Evolutionary conservation across 2,888 invertebrate species (phyloP), one percentile per base, ranked within the genome.

Genomic region (Rhorus exstirpatorius): DNA sequence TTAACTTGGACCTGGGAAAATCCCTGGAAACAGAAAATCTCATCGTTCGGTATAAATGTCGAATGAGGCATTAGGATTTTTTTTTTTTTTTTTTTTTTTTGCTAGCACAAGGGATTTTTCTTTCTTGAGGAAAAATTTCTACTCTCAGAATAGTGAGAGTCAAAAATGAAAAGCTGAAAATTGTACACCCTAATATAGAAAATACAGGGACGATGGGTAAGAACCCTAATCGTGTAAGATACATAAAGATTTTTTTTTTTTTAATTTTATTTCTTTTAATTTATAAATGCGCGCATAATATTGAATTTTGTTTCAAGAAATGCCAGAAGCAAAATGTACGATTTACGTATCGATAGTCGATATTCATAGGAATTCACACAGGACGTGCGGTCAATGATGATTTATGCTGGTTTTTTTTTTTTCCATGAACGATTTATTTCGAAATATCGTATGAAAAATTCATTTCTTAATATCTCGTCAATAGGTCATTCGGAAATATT

Each of bases 271-370:
- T 70, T 12, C 24, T 24, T n/a, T 41, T 12, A 6, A 44, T 31
- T 60, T 58, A 55, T 4, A 14, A 21, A 0, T 41, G 10, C 26
- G 8, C 46, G 26, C n/a, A 58, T 31, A 4, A 10, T 35, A 41
- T 55, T 14, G 14, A 21, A 41, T 38, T 35, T 68, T 14, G 8
- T 55, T 70, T 44, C 19, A 31, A 46, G 46, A 10, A 71, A 71
- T 17, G 41, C 26, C 24, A 17, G 17, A 58, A 58, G 38, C 24
- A n/a, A 79, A 60, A 68, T 67, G 60, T 44, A 74, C 49, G 55
- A 65, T 38, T 60, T 51, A 60, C 26, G 65, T 19, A n/a, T 60
- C 63, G n/a, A 44, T 41, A 41, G 24, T 41, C 38, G 38, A 21
- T 3, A 14, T 75, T 61, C 7, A 67, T 58, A 46, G 10, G 7